A percentile compares a stretch with the other conserved stretches of the same genome.
Evolutionary conservation across 2,797 vertebrate genomes (phyloP).

Genomic region (Poeciliopsis turneri): DNA sequence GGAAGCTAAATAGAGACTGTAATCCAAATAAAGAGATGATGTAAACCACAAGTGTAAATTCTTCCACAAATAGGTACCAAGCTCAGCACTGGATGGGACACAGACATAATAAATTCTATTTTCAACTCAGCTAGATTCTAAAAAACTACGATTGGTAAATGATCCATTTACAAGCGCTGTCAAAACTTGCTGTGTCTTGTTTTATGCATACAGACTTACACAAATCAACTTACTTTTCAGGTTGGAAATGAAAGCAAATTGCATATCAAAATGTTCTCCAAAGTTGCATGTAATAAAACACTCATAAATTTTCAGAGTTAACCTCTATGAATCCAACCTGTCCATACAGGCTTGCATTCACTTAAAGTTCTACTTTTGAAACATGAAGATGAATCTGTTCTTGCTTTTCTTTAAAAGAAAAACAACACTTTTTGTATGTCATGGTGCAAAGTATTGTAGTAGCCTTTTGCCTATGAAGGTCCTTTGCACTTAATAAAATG

Average conservation of each 20-base stretch:
- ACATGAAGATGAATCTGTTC: background rate
- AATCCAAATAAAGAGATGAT: constrained; percentile 33
- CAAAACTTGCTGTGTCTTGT: background rate
- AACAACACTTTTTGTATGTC: background rate
- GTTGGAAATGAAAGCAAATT: background rate
- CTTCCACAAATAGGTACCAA: constrained; percentile 7
- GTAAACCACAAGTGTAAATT: constrained; percentile 45
- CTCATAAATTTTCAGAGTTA: background rate
- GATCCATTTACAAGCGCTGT: background rate
- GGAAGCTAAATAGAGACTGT: constrained; percentile 39
- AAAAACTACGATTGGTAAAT: background rate
- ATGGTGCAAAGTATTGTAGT: background rate
- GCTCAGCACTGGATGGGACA: constrained; percentile 1
- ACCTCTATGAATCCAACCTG: background rate
- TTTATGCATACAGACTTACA: background rate
- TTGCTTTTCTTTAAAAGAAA: background rate
- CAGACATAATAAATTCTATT: background rate
- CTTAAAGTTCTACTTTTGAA: background rate
- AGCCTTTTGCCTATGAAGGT: background rate
- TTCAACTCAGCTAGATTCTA: background rate
- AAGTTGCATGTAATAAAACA: background rate
- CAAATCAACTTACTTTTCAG: background rate
- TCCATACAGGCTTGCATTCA: background rate
- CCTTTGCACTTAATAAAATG: background rate
- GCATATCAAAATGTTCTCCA: background rate